Percentiles rank a stretch among this genome's conserved stretches.
Evolutionary conservation across 2,797 vertebrate species (phyloP).

Genomic region (Bradypodion ventrale): DNA sequence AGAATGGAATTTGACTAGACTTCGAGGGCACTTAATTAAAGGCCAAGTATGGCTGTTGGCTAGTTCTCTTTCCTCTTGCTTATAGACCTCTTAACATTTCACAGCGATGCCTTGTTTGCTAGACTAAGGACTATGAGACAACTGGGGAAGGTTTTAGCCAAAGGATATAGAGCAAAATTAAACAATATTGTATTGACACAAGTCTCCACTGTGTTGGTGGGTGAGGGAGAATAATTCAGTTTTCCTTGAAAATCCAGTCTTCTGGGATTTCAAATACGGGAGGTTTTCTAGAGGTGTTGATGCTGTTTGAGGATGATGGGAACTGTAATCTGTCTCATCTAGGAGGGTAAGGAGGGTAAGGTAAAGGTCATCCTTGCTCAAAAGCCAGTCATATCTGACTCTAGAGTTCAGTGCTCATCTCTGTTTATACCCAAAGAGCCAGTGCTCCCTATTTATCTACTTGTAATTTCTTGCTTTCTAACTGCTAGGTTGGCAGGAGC

Average conservation of each 20-base stretch:
- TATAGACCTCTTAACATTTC: neutral
- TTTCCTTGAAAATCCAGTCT: neutral
- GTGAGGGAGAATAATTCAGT: neutral
- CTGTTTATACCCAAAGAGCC: no score
- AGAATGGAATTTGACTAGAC: conserved; percentile 15
- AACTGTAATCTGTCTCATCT: neutral
- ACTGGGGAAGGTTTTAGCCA: neutral
- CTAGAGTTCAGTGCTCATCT: no score
- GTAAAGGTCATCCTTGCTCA: no score
- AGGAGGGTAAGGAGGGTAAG: no score
- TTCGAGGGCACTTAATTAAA: conserved; percentile 13
- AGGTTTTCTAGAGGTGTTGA: neutral
- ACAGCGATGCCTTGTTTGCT: neutral
- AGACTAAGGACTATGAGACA: neutral
- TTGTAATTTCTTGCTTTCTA: no score
- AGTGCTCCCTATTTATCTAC: no score
- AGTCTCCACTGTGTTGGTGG: neutral
- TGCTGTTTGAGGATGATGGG: neutral
- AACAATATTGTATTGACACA: neutral
- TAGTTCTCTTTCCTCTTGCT: neutral
- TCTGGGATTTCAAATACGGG: neutral
- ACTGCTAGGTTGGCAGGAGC: no score
- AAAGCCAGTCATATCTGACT: no score
- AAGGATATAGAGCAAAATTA: neutral
- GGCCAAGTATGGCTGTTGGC: neutral